These are phyloP conservation scores for Chydorus sphaericus DNA, from an alignment of 2,888 invertebrate species.

Conservation along the genomic window DNA sequence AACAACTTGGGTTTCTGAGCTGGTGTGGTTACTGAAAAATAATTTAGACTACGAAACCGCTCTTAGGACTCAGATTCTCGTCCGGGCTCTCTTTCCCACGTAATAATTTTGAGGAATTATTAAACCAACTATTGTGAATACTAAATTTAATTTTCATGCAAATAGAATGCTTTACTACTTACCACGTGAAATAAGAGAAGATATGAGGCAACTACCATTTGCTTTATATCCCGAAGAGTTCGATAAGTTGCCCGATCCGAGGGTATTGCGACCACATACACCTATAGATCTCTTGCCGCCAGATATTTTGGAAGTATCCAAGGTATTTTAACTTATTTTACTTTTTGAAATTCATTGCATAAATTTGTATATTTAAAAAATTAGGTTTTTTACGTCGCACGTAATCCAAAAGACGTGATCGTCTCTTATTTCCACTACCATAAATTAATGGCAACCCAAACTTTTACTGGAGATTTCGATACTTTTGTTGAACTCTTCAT, in stretches of 20 bases:
- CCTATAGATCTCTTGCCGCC: conserved; percentile 23
- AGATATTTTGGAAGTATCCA: conserved; percentile 2
- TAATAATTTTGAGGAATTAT: too few relatives aligned
- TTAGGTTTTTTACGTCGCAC: conserved; percentile 70
- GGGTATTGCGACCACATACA: conserved; percentile 25
- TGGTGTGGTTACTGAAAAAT: conserved; percentile 11
- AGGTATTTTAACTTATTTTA: too few relatives aligned
- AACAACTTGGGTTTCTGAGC: conserved; percentile 11
- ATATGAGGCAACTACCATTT: too few relatives aligned
- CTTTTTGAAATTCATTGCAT: too few relatives aligned
- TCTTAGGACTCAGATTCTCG: too few relatives aligned
- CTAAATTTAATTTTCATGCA: too few relatives aligned
- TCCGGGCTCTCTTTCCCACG: too few relatives aligned
- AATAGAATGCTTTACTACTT: too few relatives aligned
- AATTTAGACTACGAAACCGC: conserved; percentile 4
- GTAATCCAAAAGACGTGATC: conserved; percentile 72
- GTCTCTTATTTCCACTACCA: conserved; percentile 64
- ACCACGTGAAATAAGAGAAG: too few relatives aligned
- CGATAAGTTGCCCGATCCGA: conserved; percentile 20
- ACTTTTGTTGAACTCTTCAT: conserved; percentile 44
- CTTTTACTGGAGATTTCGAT: background rate
- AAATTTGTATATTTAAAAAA: too few relatives aligned
- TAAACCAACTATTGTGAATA: too few relatives aligned
- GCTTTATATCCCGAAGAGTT: too few relatives aligned
- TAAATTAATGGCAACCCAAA: background rate